These are phyloP conservation scores for Anadara kagoshimensis DNA, from an alignment of 1,140 invertebrate genomes.

Conservation along the genomic window DNA sequence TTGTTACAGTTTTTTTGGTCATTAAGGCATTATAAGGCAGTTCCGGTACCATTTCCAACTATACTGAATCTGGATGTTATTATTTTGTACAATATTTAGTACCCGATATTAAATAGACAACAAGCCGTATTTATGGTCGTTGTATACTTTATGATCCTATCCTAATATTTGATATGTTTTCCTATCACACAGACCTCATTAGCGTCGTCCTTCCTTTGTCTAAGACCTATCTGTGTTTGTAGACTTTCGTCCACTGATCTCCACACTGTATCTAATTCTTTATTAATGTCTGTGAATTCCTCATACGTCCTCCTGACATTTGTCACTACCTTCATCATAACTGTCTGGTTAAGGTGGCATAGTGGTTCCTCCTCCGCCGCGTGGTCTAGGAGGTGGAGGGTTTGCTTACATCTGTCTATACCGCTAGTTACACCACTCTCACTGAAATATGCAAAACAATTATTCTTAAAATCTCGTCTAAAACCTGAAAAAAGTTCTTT, in stretches of 20 bases:
- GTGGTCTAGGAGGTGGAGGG: slow-evolving; percentile 24
- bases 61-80: too few species aligned
- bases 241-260: slow-evolving; percentile 16
- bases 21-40: too few species aligned
- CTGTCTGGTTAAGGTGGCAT: slow-evolving; percentile 1
- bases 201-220: slow-evolving; percentile 29
- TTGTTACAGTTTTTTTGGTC: too few species aligned
- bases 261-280: slow-evolving; percentile 25
- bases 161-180: too few species aligned
- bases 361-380: slow-evolving; percentile 15
- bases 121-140: too few species aligned
- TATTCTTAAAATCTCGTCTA: not conserved
- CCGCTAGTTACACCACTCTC: slow-evolving; percentile 20
- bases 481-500: not conserved
- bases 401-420: slow-evolving; percentile 34
- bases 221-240: slow-evolving; percentile 22
- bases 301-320: slow-evolving; percentile 18
- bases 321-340: slow-evolving; percentile 11
- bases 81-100: too few species aligned
- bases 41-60: too few species aligned
- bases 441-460: not conserved
- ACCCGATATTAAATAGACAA: too few species aligned
- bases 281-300: slow-evolving; percentile 7
- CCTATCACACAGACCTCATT: not conserved
- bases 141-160: too few species aligned